Conservation (phyloP, 2,888 invertebrate genomes). For the Tipula helvola region DNA sequence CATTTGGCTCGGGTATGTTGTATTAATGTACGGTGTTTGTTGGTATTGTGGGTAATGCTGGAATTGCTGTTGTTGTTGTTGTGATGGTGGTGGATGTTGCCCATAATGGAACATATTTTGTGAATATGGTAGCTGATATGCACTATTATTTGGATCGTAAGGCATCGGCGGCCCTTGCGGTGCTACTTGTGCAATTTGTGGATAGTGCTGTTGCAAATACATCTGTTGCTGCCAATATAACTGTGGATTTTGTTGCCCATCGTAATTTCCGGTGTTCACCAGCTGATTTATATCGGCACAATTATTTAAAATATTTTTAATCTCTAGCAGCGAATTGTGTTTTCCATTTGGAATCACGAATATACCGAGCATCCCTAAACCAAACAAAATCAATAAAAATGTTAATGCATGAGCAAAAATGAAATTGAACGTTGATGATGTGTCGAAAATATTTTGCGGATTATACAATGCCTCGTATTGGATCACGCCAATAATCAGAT, state of each 20-base stretch:
- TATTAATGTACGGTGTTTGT: background rate
- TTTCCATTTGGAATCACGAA: background rate
- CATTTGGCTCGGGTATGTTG: background rate
- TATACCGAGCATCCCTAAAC: background rate
- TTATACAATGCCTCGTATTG: background rate
- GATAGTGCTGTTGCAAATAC: background rate
- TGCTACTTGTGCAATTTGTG: background rate
- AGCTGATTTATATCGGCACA: background rate
- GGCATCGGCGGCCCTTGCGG: background rate
- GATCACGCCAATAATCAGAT: background rate
- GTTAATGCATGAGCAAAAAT: background rate
- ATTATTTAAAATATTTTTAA: constrained; percentile 5
- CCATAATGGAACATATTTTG: background rate
- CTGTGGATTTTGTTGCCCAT: background rate
- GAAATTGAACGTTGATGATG: background rate
- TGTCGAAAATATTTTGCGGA: background rate
- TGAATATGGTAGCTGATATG: background rate
- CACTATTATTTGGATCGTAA: background rate
- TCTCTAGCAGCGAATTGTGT: background rate
- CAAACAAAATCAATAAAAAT: background rate
- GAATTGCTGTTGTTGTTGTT: background rate
- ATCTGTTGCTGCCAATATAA: background rate
- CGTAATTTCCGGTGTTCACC: background rate
- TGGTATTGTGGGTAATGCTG: background rate
- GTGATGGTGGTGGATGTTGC: background rate